Base-by-base conservation (phyloP, 2,888 invertebrate genomes). In the Amorpha juglandis region DNA sequence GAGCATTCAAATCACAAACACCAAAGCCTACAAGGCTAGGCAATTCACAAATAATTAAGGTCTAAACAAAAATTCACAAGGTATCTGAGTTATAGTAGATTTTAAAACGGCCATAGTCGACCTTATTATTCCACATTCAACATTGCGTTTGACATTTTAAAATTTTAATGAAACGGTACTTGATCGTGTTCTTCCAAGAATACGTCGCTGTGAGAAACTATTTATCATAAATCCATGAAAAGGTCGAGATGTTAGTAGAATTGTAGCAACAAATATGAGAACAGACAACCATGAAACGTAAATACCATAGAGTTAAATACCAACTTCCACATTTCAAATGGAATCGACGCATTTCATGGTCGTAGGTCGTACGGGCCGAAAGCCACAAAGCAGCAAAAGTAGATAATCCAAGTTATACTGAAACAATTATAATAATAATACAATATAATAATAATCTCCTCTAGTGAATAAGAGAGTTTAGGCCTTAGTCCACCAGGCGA, bases 91-190 rank as follows among this genome's bases (percentile, higher is more conserved):
- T 38, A 58, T 42, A 19, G 9, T 12, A 38, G 16, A 55, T 58
- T 50, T 50, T 50, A 50, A 19, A 16, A 11, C 19, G 42, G 58
- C 42, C 58, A 19, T 42, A 58, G 11, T 19, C 14, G 12, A 42
- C 58, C 42, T 42, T 38, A 58, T 58, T 58, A 42, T 58, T 58
- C 4, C 8, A 50, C 50, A 50, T 50, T 50, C 19, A 50, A 58
- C 58, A 58, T 42, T 53, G 35, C 16, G 38, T 58, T 58, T 58
- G 58, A 58, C 58, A 58, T 58, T 58, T 58, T 35, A 38, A 58
- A 58, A 19, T 38, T 52, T 27, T 58, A 58, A 16, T 58, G 19
- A 58, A 58, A 58, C 58, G 19, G 16, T 1, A 42, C 12, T 19
- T 50, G 50, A 19, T 50, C 50, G 50, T 19, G 19, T 50, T 19